Evolutionary conservation across 2,797 vertebrate species (phyloP).

Genomic region (Pseudotriccus pelzelni): DNA sequence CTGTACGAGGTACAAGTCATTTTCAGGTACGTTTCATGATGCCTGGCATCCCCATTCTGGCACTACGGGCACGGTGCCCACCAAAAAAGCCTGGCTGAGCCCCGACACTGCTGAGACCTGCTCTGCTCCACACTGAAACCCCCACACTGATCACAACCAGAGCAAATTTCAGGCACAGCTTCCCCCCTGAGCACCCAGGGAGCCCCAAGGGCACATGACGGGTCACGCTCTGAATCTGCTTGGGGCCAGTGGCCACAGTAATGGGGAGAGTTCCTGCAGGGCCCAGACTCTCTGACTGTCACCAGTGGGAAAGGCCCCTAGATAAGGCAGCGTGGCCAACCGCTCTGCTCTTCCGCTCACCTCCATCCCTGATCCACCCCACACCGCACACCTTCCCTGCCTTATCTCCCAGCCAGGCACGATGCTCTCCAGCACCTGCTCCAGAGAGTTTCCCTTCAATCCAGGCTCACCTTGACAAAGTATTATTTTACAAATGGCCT

Average conservation of each 20-base stretch:
- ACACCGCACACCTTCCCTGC: not conserved
- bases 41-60: not conserved
- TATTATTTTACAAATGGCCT: not conserved
- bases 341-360: not conserved
- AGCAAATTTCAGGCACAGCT: not conserved
- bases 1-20: too few species aligned
- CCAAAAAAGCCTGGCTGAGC: not conserved
- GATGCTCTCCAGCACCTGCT: not conserved
- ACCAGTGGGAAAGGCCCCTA: not conserved
- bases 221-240: not conserved
- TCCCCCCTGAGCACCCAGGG: too few species aligned
- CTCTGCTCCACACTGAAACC: not conserved
- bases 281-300: not conserved
- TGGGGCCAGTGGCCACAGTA: not conserved
- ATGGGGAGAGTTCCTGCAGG: not conserved
- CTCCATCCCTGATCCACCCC: not conserved
- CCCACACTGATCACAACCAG: not conserved
- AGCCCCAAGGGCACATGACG: rapidly evolving
- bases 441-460: not conserved
- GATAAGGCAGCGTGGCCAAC: not conserved
- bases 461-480: not conserved
- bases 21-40: rapidly evolving
- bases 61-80: rapidly evolving
- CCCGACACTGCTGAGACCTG: rapidly evolving
- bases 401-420: rapidly evolving